Conservation (phyloP, 2,888 invertebrate genomes). For the Andrena hattorfiana region DNA sequence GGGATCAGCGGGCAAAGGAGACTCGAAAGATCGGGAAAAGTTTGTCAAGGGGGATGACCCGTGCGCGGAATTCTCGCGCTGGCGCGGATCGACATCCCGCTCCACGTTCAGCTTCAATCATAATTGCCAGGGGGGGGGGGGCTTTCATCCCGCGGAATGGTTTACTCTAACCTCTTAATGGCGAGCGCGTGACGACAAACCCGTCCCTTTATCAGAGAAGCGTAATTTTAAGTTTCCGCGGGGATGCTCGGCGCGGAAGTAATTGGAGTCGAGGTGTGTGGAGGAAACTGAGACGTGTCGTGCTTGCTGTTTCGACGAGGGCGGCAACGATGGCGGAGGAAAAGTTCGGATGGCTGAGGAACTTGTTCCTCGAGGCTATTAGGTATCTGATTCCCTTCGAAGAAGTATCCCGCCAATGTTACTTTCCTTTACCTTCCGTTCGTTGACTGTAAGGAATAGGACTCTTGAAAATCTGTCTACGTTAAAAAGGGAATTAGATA, state of each 20-base stretch:
- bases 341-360: too few species aligned
- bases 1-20: neutral
- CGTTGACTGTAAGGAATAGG: neutral
- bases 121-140: neutral
- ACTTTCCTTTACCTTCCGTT: neutral
- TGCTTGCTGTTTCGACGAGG: too few species aligned
- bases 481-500: too few species aligned
- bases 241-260: neutral
- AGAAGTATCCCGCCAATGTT: neutral
- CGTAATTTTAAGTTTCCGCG: slow-evolving; percentile 4
- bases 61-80: neutral
- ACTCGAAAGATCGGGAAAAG: slow-evolving; percentile 3
- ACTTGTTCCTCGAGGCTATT: too few species aligned
- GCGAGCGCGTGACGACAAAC: neutral
- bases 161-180: neutral
- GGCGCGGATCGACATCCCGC: neutral
- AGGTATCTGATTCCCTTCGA: too few species aligned
- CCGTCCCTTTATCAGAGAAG: neutral
- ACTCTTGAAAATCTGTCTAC: neutral
- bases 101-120: neutral
- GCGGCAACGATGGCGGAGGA: too few species aligned
- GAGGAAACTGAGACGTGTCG: too few species aligned
- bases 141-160: neutral
- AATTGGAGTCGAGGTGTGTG: neutral
- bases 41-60: neutral